Percentiles rank a stretch among this genome's conserved stretches.
Evolutionary conservation across 2,797 vertebrate species (phyloP).

Genomic region (Smutsia temminckii): DNA sequence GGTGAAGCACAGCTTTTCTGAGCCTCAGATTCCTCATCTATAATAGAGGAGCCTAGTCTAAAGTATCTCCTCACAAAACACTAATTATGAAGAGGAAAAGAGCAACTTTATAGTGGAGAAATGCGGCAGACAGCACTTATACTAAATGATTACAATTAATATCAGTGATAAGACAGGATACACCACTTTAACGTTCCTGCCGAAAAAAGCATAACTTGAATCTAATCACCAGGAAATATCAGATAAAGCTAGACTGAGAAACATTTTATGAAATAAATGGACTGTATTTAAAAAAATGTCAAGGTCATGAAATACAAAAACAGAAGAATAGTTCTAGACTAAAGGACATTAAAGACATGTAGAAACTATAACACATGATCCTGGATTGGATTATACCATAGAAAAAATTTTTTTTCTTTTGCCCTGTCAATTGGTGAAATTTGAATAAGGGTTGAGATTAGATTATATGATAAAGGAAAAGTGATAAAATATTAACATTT

Average conservation of each 20-base stretch:
- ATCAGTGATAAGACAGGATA: not conserved
- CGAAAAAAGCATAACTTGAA: not conserved
- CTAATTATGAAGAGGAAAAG: not conserved
- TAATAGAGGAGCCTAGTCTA: not conserved
- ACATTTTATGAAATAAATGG: not conserved
- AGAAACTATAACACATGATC: not conserved
- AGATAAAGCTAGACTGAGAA: not conserved
- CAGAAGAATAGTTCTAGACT: not conserved
- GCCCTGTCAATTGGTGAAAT: not conserved
- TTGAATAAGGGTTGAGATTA: constrained; percentile 1
- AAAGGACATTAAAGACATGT: not conserved
- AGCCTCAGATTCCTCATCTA: not conserved
- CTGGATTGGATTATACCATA: not conserved
- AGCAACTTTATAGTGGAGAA: not conserved
- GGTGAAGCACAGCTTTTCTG: not conserved
- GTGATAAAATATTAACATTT: constrained; percentile 38
- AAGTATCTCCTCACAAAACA: not conserved
- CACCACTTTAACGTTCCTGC: not conserved
- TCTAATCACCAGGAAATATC: not conserved
- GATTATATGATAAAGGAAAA: constrained; percentile 12
- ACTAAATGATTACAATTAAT: not conserved
- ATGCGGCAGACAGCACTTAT: not conserved
- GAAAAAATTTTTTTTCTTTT: constrained; percentile 20
- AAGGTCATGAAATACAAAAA: not conserved
- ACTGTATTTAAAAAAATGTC: not conserved